Evolutionary conservation across 2,797 vertebrate genomes (phyloP), one percentile per base, ranked within the genome.

Genomic region (Rhynchonycteris naso): DNA sequence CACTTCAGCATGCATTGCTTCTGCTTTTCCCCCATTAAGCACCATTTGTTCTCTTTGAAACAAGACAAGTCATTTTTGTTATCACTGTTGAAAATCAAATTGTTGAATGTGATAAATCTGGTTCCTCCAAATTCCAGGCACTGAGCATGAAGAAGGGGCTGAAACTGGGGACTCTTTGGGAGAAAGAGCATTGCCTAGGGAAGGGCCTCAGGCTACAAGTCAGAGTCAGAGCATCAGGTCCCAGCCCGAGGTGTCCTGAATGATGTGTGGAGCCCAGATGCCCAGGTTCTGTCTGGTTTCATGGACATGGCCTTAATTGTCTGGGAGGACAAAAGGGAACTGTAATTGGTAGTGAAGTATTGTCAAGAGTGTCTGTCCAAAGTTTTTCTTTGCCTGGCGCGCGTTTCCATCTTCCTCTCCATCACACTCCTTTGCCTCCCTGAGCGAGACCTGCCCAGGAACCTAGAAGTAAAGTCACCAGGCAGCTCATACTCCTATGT

Each of bases 271-370:
- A 43, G 68, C 54, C 19, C 7, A 0, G 13, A 2, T 43, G 61
- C 54, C 15, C 7, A 0, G 13, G 1, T 19, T 58, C 38, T 16
- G 12, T n/a, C 69, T 30, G 7, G 22, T 5, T 5, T 5, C 0
- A 6, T 15, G 74, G 68, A 12, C 5, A 3, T 28, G 24, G 21
- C 22, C n/a, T 75, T 54, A 28, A 3, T 58, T 54, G 54, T 54
- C 30, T 9, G n/a, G 76, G 52, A 56, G 59, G 72, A 38, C 1
- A 4, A 0, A 10, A 2, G 68, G 80, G 30, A 71, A 6, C 50
- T 12, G 0, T 43, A 13, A 1, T 24, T 19, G 61, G 26, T 19
- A 2, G 35, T 10, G 4, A 52, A 7, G 43, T 5, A 13, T 19
- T 33, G 28, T 33, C 4, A 13, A 8, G 79, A 15, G 7, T 24